phyloP scores from a whole-genome alignment of 1,140 invertebrate genomes.

The Bombyx mandarina region DNA sequence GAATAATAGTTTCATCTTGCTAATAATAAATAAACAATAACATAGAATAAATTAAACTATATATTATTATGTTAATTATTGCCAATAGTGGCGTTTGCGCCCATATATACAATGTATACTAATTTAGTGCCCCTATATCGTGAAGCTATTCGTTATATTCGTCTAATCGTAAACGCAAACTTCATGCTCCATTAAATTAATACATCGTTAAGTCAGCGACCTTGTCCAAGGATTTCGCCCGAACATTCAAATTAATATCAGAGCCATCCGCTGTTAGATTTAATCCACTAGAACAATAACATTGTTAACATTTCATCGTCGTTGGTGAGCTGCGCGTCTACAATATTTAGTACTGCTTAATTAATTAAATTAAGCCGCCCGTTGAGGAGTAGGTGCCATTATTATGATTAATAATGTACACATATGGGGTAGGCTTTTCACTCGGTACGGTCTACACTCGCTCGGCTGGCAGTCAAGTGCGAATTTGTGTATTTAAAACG shows the following conservation, averaged over 20 bases:
- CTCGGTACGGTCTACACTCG: constrained; percentile 1
- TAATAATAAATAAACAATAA: too few species aligned
- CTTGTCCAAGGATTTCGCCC: constrained; percentile 43
- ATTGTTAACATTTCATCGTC: constrained; percentile 63
- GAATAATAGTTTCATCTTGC: too few species aligned
- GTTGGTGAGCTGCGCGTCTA: constrained; percentile 40
- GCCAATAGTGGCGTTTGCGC: too few species aligned
- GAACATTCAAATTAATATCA: constrained; percentile 59
- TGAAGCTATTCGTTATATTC: too few species aligned
- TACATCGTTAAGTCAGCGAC: constrained; percentile 34
- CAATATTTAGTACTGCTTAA: constrained; percentile 54
- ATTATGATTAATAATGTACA: constrained; percentile 48
- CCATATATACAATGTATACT: too few species aligned
- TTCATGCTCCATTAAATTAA: constrained; percentile 33
- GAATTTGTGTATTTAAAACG: background rate
- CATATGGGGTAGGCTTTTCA: constrained; percentile 8
- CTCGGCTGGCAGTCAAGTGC: background rate
- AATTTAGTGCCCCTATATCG: too few species aligned
- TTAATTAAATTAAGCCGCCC: constrained; percentile 54
- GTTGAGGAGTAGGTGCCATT: constrained; percentile 33
- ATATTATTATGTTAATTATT: too few species aligned
- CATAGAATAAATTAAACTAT: too few species aligned
- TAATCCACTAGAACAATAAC: constrained; percentile 61
- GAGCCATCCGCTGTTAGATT: constrained; percentile 43
- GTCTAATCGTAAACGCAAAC: constrained; percentile 8